These are phyloP conservation scores for Leptobrachium leishanense DNA, from an alignment of 2,113 vertebrate species.

Conservation along the genomic window DNA sequence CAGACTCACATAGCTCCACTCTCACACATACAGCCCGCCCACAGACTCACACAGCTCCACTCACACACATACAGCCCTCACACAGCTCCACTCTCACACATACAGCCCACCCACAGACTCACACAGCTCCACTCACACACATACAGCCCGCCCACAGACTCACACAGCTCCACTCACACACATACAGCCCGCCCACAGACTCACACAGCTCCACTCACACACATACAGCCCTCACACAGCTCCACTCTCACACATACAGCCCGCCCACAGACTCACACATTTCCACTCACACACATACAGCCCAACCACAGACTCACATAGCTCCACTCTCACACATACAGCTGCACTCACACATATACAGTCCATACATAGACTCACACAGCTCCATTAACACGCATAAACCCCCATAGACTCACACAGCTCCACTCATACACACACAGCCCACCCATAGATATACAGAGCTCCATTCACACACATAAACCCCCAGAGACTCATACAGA, in stretches of 20 bases:
- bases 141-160: neutral
- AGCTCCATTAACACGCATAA: neutral
- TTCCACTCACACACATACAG: too few species aligned
- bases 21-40: too few species aligned
- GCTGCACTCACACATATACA: neutral
- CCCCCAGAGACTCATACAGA: neutral
- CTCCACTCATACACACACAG: neutral
- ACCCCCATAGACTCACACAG: neutral
- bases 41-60: neutral
- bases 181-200: too few species aligned
- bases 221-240: neutral
- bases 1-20: too few species aligned
- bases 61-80: neutral
- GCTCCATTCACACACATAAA: neutral
- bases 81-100: neutral
- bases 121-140: neutral
- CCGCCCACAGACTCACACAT: too few species aligned
- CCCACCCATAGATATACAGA: neutral
- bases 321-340: too few species aligned
- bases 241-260: too few species aligned
- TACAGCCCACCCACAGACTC: neutral
- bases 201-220: neutral
- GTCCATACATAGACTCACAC: neutral
- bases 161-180: too few species aligned
- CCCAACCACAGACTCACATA: too few species aligned